Percentiles rank a stretch among this genome's conserved stretches.
Evolutionary conservation across 2,888 invertebrate genomes (phyloP).

Genomic region (Euspilapteryx auroguttella): DNA sequence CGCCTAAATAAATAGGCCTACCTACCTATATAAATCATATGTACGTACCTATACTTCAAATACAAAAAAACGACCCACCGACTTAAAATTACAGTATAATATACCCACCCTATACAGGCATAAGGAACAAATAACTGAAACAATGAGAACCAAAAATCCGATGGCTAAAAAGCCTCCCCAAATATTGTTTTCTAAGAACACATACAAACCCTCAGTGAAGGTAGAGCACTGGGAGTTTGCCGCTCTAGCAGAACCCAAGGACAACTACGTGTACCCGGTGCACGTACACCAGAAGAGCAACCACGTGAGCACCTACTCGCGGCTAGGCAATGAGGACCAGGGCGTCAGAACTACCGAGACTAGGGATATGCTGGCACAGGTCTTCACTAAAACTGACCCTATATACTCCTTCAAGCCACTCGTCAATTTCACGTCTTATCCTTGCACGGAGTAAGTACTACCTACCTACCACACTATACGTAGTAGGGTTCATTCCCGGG

Average conservation of each 20-base stretch:
- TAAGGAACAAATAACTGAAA: too few species aligned
- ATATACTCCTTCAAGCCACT: slow-evolving; percentile 41
- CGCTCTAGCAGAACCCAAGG: slow-evolving; percentile 39
- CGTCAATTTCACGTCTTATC: slow-evolving; percentile 49
- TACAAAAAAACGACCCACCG: too few species aligned
- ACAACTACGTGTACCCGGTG: slow-evolving; percentile 51
- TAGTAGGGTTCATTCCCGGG: too few species aligned
- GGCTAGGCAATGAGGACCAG: slow-evolving; percentile 37
- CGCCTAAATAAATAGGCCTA: too few species aligned
- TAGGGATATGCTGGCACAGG: slow-evolving; percentile 41
- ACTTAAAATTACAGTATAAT: too few species aligned
- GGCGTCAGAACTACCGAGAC: slow-evolving; percentile 42
- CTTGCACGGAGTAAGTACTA: slow-evolving; percentile 52
- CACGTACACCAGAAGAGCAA: slow-evolving; percentile 41
- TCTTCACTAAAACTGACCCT: slow-evolving; percentile 36
- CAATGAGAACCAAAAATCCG: too few species aligned
- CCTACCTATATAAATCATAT: too few species aligned
- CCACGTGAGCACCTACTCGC: slow-evolving; percentile 44
- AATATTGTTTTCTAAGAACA: slow-evolving; percentile 45
- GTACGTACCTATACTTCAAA: too few species aligned
- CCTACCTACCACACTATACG: too few species aligned
- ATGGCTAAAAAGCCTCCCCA: slow-evolving; percentile 45
- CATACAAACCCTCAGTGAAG: slow-evolving; percentile 33
- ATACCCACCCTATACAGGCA: too few species aligned
- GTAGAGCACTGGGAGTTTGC: slow-evolving; percentile 45